phyloP scores from a whole-genome alignment of 2,113 vertebrate species.

The Anolis sagrei region DNA sequence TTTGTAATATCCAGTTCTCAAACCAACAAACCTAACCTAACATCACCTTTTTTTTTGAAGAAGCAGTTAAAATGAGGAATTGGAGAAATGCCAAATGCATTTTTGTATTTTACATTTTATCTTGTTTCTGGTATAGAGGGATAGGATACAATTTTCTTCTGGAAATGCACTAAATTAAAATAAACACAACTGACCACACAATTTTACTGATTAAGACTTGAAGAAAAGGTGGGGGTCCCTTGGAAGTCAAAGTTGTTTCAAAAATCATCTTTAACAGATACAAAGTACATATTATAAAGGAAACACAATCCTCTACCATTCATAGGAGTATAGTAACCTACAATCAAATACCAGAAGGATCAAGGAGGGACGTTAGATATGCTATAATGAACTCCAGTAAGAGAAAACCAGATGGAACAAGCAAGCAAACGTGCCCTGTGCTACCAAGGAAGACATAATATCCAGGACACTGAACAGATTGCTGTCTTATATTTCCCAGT shows the following conservation, averaged over 20 bases:
- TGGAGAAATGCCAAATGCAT: not conserved
- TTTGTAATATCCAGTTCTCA: not conserved
- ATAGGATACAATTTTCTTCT: not conserved
- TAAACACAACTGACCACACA: not conserved
- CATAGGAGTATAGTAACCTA: not conserved
- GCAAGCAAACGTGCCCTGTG: not conserved
- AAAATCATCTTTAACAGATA: not conserved
- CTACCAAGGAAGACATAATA: not conserved
- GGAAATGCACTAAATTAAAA: not conserved
- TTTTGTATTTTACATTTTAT: not conserved
- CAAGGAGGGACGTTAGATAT: not conserved
- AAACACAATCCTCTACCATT: not conserved
- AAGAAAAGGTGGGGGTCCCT: not conserved
- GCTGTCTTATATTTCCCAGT: no score
- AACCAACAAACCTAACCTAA: not conserved
- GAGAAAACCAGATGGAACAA: not conserved
- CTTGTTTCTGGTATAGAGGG: not conserved
- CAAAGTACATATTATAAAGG: not conserved
- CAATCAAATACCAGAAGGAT: constrained; percentile 14
- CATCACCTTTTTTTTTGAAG: not conserved
- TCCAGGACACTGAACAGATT: no score
- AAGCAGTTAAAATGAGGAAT: not conserved
- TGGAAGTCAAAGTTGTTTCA: not conserved
- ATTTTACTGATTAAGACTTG: not conserved
- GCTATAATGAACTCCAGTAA: not conserved